Evolutionary conservation across 2,797 vertebrate species (phyloP).

Genomic region (Acomys russatus): DNA sequence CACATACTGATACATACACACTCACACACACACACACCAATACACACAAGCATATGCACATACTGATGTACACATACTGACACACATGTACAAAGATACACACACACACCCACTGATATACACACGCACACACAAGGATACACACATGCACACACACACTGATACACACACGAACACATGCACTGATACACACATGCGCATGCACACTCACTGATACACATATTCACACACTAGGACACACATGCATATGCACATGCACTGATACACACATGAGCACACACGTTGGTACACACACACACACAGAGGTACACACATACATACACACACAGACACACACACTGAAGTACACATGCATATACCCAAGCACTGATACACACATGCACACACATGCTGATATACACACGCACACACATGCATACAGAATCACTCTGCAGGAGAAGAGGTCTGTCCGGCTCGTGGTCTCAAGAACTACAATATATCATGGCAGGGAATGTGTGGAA

Average conservation of each 20-base stretch:
- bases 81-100: neutral
- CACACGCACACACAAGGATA: neutral
- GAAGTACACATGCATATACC: neutral
- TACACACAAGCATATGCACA: too few relatives aligned
- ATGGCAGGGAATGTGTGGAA: neutral
- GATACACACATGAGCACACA: neutral
- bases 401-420: neutral
- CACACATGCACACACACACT: neutral
- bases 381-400: too few relatives aligned
- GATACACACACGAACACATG: too few relatives aligned
- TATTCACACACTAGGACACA: neutral
- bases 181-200: neutral
- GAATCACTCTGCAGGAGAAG: too few relatives aligned
- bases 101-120: neutral
- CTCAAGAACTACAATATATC: neutral
- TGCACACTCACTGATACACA: neutral
- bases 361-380: neutral
- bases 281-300: neutral
- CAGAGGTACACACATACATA: neutral
- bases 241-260: accelerated
- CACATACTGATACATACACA: neutral
- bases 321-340: neutral
- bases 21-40: too few relatives aligned
- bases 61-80: neutral
- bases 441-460: neutral